Conservation (phyloP, 2,113 vertebrate species). For the Numida meleagris region DNA sequence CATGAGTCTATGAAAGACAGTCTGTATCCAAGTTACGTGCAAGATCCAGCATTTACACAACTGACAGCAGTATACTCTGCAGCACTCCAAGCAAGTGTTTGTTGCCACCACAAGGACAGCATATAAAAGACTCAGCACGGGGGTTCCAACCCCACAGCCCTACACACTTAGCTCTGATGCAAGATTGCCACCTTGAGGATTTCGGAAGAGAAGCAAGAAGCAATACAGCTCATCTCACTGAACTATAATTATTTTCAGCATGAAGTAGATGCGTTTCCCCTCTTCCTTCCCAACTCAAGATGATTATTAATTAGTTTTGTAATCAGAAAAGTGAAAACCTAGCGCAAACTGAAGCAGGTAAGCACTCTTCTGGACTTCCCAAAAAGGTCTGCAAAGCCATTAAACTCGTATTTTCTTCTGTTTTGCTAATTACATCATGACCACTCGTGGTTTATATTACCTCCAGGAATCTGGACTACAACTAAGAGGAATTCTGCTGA, state of each 20-base stretch:
- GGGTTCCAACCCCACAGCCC: neutral
- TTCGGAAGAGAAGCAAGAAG: neutral
- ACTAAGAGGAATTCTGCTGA: neutral
- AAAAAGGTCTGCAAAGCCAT: neutral
- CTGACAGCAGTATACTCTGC: neutral
- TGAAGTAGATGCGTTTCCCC: neutral
- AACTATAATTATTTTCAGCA: neutral
- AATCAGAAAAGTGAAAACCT: neutral
- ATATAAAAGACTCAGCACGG: neutral
- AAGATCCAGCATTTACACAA: neutral
- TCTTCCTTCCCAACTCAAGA: neutral
- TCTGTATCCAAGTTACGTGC: neutral
- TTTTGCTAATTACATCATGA: neutral
- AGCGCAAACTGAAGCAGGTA: neutral
- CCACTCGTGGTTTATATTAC: neutral
- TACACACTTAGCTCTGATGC: neutral
- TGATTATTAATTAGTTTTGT: neutral
- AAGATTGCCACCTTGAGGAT: conserved; percentile 71
- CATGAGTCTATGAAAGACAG: neutral
- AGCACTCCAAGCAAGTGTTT: neutral
- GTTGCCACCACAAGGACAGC: neutral
- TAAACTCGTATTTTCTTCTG: neutral
- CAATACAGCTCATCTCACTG: neutral
- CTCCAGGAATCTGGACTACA: neutral
- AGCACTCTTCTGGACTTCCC: neutral